These are phyloP conservation scores for Climacteris rufus DNA, from an alignment of 2,113 vertebrate genomes.

Conservation along the genomic window DNA sequence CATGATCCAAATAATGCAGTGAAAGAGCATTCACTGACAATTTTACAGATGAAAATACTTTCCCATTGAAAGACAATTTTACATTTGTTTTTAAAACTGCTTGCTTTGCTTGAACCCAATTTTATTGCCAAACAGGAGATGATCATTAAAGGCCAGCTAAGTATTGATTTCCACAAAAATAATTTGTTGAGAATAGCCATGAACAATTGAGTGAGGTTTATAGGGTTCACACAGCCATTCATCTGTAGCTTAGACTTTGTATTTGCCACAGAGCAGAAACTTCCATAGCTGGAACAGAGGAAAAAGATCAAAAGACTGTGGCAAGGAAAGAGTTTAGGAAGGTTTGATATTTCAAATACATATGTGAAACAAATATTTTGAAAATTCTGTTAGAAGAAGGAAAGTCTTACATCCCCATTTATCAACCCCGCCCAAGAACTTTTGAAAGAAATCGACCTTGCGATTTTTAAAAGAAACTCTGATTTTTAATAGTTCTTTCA, in stretches of 20 bases:
- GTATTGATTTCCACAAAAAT: neutral
- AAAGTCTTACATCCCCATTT: neutral
- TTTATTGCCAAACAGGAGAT: neutral
- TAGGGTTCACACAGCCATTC: neutral
- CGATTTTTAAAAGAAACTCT: constrained; percentile 33
- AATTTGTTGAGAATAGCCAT: neutral
- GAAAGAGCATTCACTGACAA: neutral
- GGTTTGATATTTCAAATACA: neutral
- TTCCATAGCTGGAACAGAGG: neutral
- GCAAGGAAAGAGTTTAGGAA: neutral
- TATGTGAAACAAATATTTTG: neutral
- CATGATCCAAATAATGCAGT: neutral
- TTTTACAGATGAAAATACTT: neutral
- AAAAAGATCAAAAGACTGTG: neutral
- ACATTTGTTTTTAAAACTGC: neutral
- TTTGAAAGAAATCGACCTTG: constrained; percentile 16
- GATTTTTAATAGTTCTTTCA: constrained; percentile 56
- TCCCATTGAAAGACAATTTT: neutral
- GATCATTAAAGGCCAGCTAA: neutral
- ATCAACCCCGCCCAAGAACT: neutral
- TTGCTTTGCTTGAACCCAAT: neutral
- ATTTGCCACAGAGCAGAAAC: neutral
- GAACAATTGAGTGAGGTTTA: neutral
- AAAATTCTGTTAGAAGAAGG: neutral
- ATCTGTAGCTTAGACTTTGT: neutral